Base-by-base conservation (phyloP, 2,113 vertebrate species). In the Pseudopodoces humilis region DNA sequence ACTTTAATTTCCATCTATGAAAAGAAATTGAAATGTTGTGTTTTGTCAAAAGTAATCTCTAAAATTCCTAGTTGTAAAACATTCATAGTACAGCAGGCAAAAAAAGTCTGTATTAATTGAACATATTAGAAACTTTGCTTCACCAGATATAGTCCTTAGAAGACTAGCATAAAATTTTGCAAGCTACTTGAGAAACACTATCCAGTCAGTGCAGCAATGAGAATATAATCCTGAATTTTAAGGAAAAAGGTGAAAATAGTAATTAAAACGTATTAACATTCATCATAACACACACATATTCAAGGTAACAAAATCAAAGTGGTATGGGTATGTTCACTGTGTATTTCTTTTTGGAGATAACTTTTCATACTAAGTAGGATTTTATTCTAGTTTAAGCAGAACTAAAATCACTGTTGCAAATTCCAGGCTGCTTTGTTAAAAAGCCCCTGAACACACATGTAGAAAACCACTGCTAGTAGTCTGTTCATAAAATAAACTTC, bases 371-470 rank as follows among this genome's bases (percentile, higher is more conserved):
- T n/a, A 63, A 69, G 9, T 1, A 71, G 7, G 5, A 88, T 58
- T 83, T 79, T 55, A 47, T 4, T 59, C 6, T 12, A n/a, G 39
- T 11, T 82, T 68, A 68, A 83, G 31, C 21, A 7, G 14, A 92
- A 35, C 12, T 37, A 64, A 94, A 83, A 67, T n/a, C 35, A 83
- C 22, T 3, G 2, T 33, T 56, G 52, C 6, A 63, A 78, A 87
- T 39, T 23, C 10, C 49, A 86, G 11, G 8, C 10, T 83, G 22
- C 21, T 86, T 64, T 47, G 14, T 39, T 15, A 50, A 30, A 24
- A 50, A 13, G 17, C 2, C 0, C 19, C 22, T 16, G 1, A 60
- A 14, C 2, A 13, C 24, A 27, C 4, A 72, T 2, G 0, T 5
- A 64, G 12, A 72, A 89, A 69, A 28, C 11, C 41, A 60, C 28